Conservation (phyloP, 1,140 invertebrate species). For the Matsumurasca onukii region DNA sequence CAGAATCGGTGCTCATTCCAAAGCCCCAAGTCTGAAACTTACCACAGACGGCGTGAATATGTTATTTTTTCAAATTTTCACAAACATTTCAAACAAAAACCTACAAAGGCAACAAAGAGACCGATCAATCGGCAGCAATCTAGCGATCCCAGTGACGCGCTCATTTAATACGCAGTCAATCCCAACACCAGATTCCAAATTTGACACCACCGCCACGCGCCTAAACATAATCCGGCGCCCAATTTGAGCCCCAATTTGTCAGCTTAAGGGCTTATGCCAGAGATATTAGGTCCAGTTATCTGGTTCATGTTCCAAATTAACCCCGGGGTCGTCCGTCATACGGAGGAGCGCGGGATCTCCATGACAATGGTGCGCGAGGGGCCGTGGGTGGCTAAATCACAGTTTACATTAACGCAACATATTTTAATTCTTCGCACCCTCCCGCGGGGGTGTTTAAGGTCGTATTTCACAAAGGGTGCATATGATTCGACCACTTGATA, state of each 20-base stretch:
- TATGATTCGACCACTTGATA: no score
- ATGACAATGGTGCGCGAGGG: constrained; percentile 6
- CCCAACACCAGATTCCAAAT: constrained; percentile 2
- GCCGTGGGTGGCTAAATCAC: not conserved
- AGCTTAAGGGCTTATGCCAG: constrained; percentile 15
- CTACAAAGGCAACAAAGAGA: no score
- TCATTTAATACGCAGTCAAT: not conserved
- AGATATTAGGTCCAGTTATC: constrained; percentile 30
- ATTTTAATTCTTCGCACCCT: no score
- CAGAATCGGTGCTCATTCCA: no score
- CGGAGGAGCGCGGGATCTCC: not conserved
- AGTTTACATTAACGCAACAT: constrained; percentile 14
- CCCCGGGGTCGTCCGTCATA: constrained; percentile 23
- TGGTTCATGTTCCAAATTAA: constrained; percentile 30
- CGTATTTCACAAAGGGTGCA: no score
- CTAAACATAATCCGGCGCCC: constrained; percentile 26
- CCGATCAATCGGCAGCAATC: no score
- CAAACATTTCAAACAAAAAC: no score
- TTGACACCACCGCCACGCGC: constrained; percentile 15
- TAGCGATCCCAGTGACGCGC: no score
- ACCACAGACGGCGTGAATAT: no score
- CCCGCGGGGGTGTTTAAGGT: no score
- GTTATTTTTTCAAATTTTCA: no score
- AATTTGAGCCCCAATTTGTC: constrained; percentile 28
- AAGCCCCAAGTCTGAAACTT: no score